Conservation (phyloP, 2,113 vertebrate genomes). For the Hydropotes inermis region DNA sequence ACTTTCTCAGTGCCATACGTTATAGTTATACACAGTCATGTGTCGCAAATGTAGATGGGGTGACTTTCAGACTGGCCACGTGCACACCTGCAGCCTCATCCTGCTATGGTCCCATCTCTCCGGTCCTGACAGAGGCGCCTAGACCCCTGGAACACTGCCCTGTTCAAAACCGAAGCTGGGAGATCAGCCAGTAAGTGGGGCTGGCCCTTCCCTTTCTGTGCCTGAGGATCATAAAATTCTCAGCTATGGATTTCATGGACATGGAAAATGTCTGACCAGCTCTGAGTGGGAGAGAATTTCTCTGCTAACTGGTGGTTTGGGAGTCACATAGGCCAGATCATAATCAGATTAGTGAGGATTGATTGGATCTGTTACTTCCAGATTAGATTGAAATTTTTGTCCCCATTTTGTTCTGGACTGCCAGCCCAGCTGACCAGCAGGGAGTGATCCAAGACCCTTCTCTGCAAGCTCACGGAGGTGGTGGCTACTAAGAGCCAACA, state of each 20-base stretch:
- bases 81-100: background rate
- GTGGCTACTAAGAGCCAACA: background rate
- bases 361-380: background rate
- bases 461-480: background rate
- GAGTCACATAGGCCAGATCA: background rate
- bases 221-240: background rate
- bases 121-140: background rate
- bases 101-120: background rate
- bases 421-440: background rate
- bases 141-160: background rate
- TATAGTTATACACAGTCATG: background rate
- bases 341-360: background rate
- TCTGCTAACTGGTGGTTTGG: conserved; percentile 12
- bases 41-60: background rate
- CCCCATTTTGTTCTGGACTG: background rate
- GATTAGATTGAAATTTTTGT: background rate
- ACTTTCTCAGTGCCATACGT: background rate
- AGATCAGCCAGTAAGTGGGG: background rate
- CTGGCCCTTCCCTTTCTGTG: background rate
- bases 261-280: background rate
- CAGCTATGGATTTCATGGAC: background rate
- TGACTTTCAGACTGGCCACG: background rate
- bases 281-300: background rate
- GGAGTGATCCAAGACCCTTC: background rate
- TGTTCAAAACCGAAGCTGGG: background rate